Conservation (phyloP, 2,113 vertebrate genomes). For the Eolophus roseicapilla region DNA sequence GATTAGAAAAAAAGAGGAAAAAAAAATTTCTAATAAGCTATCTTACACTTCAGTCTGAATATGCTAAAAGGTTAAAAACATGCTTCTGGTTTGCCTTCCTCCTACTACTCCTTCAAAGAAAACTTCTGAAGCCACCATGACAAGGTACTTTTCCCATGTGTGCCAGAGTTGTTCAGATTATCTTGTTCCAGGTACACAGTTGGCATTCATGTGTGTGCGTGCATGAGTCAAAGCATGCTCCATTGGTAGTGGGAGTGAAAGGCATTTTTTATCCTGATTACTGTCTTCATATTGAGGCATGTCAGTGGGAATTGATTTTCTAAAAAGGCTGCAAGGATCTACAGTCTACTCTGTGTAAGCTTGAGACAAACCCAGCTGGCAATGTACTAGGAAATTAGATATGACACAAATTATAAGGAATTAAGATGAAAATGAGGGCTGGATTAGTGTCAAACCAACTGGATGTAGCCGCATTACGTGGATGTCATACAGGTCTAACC, state of each 20-base stretch:
- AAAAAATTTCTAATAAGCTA: not conserved
- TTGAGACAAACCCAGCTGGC: not conserved
- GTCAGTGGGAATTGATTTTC: not conserved
- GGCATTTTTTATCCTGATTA: not conserved
- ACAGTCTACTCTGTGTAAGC: not conserved
- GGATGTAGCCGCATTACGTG: not conserved
- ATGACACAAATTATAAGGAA: not conserved
- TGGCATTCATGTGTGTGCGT: not conserved
- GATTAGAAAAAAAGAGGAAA: not conserved
- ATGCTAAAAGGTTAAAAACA: not conserved
- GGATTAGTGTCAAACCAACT: not conserved
- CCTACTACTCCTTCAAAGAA: not conserved
- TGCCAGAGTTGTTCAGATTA: not conserved
- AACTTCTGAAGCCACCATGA: not conserved
- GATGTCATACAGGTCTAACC: not conserved
- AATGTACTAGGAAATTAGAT: not conserved
- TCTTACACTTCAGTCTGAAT: not conserved
- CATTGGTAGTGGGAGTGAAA: not conserved
- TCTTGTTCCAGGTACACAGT: not conserved
- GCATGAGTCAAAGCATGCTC: not conserved
- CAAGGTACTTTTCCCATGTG: not conserved
- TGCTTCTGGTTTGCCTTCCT: not conserved
- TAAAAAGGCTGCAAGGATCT: not conserved
- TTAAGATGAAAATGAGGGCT: not conserved
- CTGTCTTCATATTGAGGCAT: not conserved